A percentile compares a stretch with the other conserved stretches of the same genome.
These are phyloP conservation scores for Lemur catta DNA, from an alignment of 2,797 vertebrate genomes.

Conservation along the genomic window DNA sequence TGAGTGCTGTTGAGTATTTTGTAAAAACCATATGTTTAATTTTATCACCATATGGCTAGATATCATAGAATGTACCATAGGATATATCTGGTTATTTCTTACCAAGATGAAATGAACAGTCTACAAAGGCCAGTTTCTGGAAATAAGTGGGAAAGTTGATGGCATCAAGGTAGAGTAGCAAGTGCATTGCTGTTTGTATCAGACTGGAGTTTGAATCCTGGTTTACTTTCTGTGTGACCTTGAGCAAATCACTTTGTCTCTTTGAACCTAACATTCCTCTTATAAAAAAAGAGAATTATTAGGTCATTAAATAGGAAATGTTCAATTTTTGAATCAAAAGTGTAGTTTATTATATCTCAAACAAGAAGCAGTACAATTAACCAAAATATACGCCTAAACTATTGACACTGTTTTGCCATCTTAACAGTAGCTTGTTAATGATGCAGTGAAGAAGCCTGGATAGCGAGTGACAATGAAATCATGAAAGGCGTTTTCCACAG, in stretches of 20 bases:
- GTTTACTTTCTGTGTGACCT: background rate
- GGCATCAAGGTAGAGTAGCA: background rate
- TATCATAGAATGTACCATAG: background rate
- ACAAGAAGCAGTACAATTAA: too few relatives aligned
- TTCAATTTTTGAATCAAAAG: too few relatives aligned
- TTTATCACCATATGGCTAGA: background rate
- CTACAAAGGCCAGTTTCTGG: background rate
- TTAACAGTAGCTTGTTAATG: too few relatives aligned
- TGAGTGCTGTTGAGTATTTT: background rate
- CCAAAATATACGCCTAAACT: too few relatives aligned
- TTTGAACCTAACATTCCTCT: background rate
- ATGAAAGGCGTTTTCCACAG: too few relatives aligned
- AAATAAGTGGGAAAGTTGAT: background rate
- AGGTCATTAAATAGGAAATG: too few relatives aligned
- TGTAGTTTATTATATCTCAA: too few relatives aligned
- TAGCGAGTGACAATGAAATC: too few relatives aligned
- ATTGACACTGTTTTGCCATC: too few relatives aligned
- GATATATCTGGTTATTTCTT: background rate
- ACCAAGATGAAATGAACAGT: background rate
- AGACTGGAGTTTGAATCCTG: background rate
- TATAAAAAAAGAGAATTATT: background rate
- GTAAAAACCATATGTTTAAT: slow-evolving; percentile 6
- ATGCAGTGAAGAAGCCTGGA: too few relatives aligned
- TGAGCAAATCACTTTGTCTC: background rate
- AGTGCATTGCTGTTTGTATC: background rate